Evolutionary conservation across 1,140 invertebrate species (phyloP), one percentile per base, ranked within the genome.

Genomic region (Heliconius congener): DNA sequence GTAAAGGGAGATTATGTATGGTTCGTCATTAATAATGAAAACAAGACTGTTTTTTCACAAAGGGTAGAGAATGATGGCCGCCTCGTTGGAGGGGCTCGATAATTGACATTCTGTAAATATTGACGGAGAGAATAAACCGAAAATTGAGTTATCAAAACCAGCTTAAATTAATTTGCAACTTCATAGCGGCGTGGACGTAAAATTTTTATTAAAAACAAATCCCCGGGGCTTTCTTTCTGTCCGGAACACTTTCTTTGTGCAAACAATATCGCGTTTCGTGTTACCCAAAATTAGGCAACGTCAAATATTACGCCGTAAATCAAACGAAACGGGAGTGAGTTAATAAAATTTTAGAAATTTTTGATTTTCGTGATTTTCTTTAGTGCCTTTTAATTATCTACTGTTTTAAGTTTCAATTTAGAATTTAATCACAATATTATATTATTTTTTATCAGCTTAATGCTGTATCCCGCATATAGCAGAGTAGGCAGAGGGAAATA

Each of bases 41-140:
- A 70, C 39, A 74, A 74, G 73, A 78, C 37, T 74, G 72, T 74
- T 74, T 57, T 78, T 78, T 52, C 37, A 78, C 37, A 78, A 78
- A 78, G 77, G 77, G 72, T 71, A 73, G 77, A 73, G 57, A 72
- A 60, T 78, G 77, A 72, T 60, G 9, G 46, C 60, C 72, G 72
- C 52, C 50, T 16, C 55, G 70, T 39, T 30, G 71, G 79, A 77
- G 77, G 80, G 75, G 76, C 76, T 83, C 86, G 86, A 89, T 92
- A 90, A 92, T 93, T 93, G 92, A 92, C 91, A 92, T 90, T 90
- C 88, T 85, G 91, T 91, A 90, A 92, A 92, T 90, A 91, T 94
- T 92, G 92, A 85, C 86, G 88, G 86, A 91, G 90, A 91, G 91
- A 92, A 93, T 91, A 90, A 88, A 92, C 85, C 85, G 88, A 88